Conservation (phyloP, 2,797 vertebrate genomes). For the Petrocephalus schoutedeni region DNA sequence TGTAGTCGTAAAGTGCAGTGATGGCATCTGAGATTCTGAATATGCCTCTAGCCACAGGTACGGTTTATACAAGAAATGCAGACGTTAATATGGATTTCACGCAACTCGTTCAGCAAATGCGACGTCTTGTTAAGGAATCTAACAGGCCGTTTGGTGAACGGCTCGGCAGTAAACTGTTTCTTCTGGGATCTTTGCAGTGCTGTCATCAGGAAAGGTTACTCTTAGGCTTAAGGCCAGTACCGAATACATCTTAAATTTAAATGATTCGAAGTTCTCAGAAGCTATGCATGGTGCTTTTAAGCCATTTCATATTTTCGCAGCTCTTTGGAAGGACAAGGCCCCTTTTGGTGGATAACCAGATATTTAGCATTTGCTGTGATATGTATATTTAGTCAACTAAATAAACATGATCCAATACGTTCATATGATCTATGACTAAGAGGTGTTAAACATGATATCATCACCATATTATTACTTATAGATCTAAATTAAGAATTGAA, state of each 20-base stretch:
- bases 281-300: conserved; percentile 61
- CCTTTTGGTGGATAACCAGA: conserved; percentile 55
- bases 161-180: background rate
- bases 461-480: background rate
- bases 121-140: background rate
- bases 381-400: conserved; percentile 17
- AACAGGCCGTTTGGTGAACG: background rate
- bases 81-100: background rate
- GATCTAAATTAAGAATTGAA: background rate
- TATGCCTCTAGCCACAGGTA: background rate
- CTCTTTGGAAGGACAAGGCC: conserved; percentile 55
- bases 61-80: background rate
- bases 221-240: conserved; percentile 64
- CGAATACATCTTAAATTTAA: conserved; percentile 73
- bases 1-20: background rate
- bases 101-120: conserved; percentile 43
- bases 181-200: conserved; percentile 44
- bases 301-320: conserved; percentile 53
- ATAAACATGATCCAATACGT: conserved; percentile 18
- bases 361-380: conserved; percentile 6
- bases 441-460: background rate
- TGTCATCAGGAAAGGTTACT: conserved; percentile 54
- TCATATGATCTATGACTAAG: background rate
- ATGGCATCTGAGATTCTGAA: background rate
- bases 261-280: conserved; percentile 69